These are phyloP conservation scores for Bradypodion pumilum DNA, from an alignment of 2,797 vertebrate species.

Conservation along the genomic window DNA sequence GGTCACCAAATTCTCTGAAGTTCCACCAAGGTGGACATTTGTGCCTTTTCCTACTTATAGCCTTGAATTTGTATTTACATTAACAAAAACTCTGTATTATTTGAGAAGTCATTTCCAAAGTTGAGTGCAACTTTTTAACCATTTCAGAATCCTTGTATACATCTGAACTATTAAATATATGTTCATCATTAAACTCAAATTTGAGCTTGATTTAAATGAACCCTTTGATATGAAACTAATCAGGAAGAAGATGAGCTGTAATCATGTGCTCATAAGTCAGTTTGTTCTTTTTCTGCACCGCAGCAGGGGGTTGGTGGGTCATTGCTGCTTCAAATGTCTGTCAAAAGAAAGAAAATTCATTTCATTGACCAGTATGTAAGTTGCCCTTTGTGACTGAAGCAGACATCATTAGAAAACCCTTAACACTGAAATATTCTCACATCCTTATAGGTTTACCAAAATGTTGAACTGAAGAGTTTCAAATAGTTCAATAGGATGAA, in stretches of 20 bases:
- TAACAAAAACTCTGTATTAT: not conserved
- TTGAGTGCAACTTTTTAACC: conserved; percentile 31
- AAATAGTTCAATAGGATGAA: conserved; percentile 34
- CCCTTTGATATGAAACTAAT: conserved; percentile 41
- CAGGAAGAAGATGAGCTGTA: conserved; percentile 69
- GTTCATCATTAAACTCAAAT: conserved; percentile 24
- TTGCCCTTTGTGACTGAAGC: conserved; percentile 78
- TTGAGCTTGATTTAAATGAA: conserved; percentile 60
- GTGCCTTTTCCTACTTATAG: not conserved
- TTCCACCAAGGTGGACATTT: not conserved
- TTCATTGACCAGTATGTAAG: conserved; percentile 77
- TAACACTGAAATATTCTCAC: conserved; percentile 70
- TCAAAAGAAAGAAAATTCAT: conserved; percentile 77
- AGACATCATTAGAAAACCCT: conserved; percentile 72
- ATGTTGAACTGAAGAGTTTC: conserved; percentile 54
- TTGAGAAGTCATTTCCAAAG: not conserved
- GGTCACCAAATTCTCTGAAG: conserved; percentile 31
- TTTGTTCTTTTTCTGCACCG: conserved; percentile 78
- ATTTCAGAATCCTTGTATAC: conserved; percentile 39
- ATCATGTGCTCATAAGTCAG: conserved; percentile 73
- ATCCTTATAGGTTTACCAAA: conserved; percentile 73
- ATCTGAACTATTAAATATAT: conserved; percentile 37
- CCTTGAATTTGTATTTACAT: not conserved
- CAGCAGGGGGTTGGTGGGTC: conserved; percentile 74
- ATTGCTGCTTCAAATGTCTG: conserved; percentile 75